A percentile compares a stretch with the other conserved stretches of the same genome.
These are phyloP conservation scores for Oreochromis aureus DNA, from an alignment of 2,113 vertebrate genomes.

Conservation along the genomic window DNA sequence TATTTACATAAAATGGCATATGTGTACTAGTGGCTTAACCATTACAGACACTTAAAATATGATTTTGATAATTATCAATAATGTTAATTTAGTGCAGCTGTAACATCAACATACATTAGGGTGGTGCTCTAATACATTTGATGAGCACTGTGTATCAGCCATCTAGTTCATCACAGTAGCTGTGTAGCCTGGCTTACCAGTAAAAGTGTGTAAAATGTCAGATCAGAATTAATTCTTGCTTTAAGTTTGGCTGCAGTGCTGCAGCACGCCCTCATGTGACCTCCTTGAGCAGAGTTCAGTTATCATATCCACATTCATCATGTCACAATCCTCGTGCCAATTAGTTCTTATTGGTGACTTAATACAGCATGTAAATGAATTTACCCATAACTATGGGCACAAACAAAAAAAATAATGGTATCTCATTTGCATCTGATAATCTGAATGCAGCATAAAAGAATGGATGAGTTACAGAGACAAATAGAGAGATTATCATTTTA, in stretches of 20 bases:
- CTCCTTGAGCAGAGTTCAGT: not conserved
- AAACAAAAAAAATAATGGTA: not conserved
- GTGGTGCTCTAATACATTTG: not conserved
- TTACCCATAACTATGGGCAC: not conserved
- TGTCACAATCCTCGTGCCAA: not conserved
- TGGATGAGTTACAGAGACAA: constrained; percentile 38
- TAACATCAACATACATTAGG: not conserved
- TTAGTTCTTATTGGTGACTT: not conserved
- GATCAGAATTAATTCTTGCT: not conserved
- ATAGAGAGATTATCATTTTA: constrained; percentile 45
- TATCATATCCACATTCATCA: not conserved
- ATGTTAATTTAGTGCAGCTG: not conserved
- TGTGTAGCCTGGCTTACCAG: not conserved
- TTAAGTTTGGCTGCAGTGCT: not conserved
- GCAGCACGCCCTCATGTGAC: not conserved
- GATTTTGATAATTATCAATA: not conserved
- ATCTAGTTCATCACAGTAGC: not conserved
- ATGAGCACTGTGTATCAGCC: not conserved
- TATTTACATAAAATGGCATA: not conserved
- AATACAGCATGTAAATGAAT: not conserved
- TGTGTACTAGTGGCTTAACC: not conserved
- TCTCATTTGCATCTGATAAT: not conserved
- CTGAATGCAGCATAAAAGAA: not conserved
- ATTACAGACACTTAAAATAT: not conserved
- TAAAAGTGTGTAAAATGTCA: not conserved